Evolutionary conservation across 2,797 vertebrate genomes (phyloP).

Genomic region (Amphiprion clarkii): DNA sequence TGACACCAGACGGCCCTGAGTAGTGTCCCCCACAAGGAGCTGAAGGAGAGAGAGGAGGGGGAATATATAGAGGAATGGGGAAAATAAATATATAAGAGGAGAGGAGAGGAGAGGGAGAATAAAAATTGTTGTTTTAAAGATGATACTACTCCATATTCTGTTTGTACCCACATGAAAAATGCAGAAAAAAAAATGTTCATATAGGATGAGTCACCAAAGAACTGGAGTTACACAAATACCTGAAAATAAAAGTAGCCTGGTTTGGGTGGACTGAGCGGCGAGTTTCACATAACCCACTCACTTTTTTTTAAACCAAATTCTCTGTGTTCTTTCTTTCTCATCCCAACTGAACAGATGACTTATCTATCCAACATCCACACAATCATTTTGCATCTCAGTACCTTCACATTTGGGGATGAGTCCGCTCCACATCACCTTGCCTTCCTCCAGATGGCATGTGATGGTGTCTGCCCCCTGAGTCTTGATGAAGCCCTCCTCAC

Average conservation of each 20-base stretch:
- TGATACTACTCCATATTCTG: conserved; percentile 17
- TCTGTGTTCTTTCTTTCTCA: conserved; percentile 15
- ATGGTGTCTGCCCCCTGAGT: conserved; percentile 98
- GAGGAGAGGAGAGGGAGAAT: neutral
- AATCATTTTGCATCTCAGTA: conserved; percentile 68
- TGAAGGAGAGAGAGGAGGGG: conserved; percentile 61
- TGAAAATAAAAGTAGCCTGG: conserved; percentile 46
- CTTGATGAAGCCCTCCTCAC: conserved; percentile 99
- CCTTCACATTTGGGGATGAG: conserved; percentile 98
- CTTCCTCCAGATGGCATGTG: conserved; percentile 93
- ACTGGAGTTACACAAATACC: conserved; percentile 41
- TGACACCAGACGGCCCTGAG: conserved; percentile 96
- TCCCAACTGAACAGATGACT: conserved; percentile 3
- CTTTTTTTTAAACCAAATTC: neutral
- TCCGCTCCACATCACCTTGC: conserved; percentile 98
- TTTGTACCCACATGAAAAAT: conserved; percentile 45
- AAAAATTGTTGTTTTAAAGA: conserved; percentile 21
- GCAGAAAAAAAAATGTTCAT: conserved; percentile 25
- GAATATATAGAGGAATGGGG: conserved; percentile 6
- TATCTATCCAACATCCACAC: conserved; percentile 18
- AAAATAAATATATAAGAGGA: conserved; percentile 9
- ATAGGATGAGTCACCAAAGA: conserved; percentile 49
- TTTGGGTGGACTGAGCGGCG: conserved; percentile 27
- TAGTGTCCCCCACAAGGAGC: conserved; percentile 99
- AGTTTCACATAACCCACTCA: conserved; percentile 43